phyloP scores from a whole-genome alignment of 1,140 invertebrate species.

The Mya arenaria region DNA sequence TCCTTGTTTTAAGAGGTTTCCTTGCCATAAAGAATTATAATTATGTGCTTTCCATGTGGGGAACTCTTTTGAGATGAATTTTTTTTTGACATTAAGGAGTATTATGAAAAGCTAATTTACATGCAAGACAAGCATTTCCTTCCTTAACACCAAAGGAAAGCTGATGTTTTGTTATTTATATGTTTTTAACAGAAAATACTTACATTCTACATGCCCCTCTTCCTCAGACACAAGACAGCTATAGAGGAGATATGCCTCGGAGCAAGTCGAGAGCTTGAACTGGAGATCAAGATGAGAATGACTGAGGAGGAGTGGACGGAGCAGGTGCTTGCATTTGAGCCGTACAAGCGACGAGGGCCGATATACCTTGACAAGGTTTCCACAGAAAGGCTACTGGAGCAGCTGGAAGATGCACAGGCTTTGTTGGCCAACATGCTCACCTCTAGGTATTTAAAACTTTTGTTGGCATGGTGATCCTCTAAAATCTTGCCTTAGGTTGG shows the following conservation, averaged over 20 bases:
- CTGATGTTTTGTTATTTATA: no score
- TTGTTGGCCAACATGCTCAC: conserved; percentile 80
- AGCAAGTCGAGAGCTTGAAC: conserved; percentile 79
- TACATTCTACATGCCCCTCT: background rate
- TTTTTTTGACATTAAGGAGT: no score
- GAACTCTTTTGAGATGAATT: no score
- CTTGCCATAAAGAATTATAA: no score
- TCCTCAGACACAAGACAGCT: conserved; percentile 75
- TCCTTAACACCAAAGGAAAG: no score
- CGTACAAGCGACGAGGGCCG: conserved; percentile 79
- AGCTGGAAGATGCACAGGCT: conserved; percentile 81
- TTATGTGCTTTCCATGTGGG: no score
- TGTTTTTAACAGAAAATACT: no score
- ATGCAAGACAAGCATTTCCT: no score
- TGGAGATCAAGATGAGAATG: conserved; percentile 80
- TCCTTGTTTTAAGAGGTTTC: no score
- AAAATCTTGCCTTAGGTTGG: no score
- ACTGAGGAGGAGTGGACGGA: conserved; percentile 82
- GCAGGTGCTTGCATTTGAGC: conserved; percentile 80
- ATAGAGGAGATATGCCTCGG: conserved; percentile 80
- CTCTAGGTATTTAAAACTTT: conserved; percentile 60
- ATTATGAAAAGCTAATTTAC: no score
- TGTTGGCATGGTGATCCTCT: no score
- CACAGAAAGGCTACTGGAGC: conserved; percentile 79
- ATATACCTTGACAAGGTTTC: conserved; percentile 80